Conservation (phyloP, 2,113 vertebrate genomes). For the Thryonomys swinderianus region DNA sequence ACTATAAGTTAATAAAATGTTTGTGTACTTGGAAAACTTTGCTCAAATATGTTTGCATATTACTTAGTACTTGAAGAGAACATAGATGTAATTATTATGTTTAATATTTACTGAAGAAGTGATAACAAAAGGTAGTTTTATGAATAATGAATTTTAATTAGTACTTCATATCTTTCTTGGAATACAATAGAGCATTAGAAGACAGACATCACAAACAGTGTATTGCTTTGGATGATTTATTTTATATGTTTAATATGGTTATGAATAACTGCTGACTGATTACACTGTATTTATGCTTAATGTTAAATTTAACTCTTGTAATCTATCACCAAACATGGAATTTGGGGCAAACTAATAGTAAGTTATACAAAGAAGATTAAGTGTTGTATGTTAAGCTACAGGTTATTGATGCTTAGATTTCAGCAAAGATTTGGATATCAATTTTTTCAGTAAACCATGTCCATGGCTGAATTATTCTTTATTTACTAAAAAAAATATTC, state of each 20-base stretch:
- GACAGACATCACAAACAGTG: not conserved
- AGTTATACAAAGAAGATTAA: not conserved
- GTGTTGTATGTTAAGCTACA: not conserved
- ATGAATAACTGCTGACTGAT: not conserved
- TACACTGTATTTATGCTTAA: not conserved
- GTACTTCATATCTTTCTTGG: not conserved
- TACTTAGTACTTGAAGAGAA: not conserved
- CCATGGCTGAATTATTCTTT: not conserved
- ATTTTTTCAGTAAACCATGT: not conserved
- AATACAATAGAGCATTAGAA: not conserved
- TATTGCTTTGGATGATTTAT: not conserved
- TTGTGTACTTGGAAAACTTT: not conserved
- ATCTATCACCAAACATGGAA: not conserved
- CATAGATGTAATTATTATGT: not conserved
- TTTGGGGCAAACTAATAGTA: not conserved
- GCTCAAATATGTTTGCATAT: not conserved
- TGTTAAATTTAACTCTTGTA: not conserved
- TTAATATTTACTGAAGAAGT: not conserved
- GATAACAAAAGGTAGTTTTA: not conserved
- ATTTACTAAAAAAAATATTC: not conserved
- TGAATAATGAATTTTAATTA: slow-evolving; percentile 16
- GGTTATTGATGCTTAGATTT: not conserved
- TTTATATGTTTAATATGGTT: not conserved
- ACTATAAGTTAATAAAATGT: not conserved
- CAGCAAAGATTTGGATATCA: not conserved